Base-by-base conservation (phyloP, 2,113 vertebrate genomes). In the Brachionichthys hirsutus region DNA sequence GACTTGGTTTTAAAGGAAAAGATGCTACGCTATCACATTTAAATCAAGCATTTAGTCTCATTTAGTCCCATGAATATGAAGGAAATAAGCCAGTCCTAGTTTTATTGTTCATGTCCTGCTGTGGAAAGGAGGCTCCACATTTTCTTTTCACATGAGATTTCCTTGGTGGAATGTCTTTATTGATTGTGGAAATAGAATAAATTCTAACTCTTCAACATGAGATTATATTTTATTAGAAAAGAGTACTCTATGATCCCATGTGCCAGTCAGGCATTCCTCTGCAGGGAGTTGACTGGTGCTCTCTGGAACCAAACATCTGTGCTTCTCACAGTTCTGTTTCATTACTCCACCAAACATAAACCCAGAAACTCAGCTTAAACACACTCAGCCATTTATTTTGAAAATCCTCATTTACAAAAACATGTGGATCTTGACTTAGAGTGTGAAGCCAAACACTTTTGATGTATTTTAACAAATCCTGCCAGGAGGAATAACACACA, bases 201-300 rank as follows among this genome's bases (percentile, higher is more conserved):
- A 16, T 75, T 85, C 72, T 68, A 71, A 47, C 76, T 30, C 54
- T 65, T 78, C 43, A 51, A 69, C 58, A 57, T 77, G 62, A 63
- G 70, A 84, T 84, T 81, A 74, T 67, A 58, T 78, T 83, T 86
- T 77, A 82, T 83, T 70, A 71, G 70, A 78, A 75, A 51, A 43
- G 72, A 83, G 71, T 7, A 45, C 58, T 65, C 12, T 41, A 12
- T 66, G 69, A 73, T 83, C 50, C 60, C 46, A 42, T 19, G 63
- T 87, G 82, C 79, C 80, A 81, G 77, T 74, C 47, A 55, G 61
- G 69, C 81, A 88, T 88, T 88, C 87, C 86, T 88, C 81, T 78
- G 77, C 54, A 75, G 86, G 87, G 85, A 88, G 84, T 80, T 73
- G 71, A 83, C 77, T 58, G 75, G 69, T 66, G 51, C 42, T 60